Evolutionary conservation across 2,113 vertebrate genomes (phyloP), one percentile per base, ranked within the genome.

Genomic region (Albula goreensis): DNA sequence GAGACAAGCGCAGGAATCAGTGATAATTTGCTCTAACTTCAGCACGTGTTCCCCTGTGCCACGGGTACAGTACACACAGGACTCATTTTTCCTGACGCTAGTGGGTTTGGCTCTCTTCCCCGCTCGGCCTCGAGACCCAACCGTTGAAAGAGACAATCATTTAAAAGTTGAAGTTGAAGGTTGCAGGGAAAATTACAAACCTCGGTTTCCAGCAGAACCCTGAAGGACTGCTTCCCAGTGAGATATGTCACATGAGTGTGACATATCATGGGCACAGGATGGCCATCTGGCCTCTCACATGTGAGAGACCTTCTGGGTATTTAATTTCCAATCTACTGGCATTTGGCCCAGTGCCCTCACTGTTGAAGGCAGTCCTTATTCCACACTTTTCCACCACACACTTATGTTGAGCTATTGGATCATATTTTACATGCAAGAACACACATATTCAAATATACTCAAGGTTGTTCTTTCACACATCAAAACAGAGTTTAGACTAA

Each of bases 281-380:
- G 79, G 31, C 86, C 86, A 87, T 82, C 86, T 87, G 86, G 63
- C 86, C 80, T 49, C 15, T 22, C 31, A 56, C 63, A 81, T 79
- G 66, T 81, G 79, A 9, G n/a, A 5, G 51, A 51, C 79, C 60
- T 81, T 85, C 78, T 82, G 86, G 80, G 86, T 41, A 85, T 60
- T 85, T 84, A 41, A 48, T 11, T 10, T 56, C 25, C 77, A 80
- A 85, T 85, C 57, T 57, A 85, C 66, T 85, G 80, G 41, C 49
- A 85, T 25, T 74, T 74, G n/a, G 22, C 50, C 48, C 41, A 60
- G 25, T 70, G 79, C 81, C 63, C 50, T 56, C 60, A 9, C 41
- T 53, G 78, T 6, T 57, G 48, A 31, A 74, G 70, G 70, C 70
- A 74, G 22, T 22, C 70, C 22, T 25, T 9, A 11, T 8, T 25